A percentile compares a stretch with the other conserved stretches of the same genome.
These are phyloP conservation scores for Saccostrea echinata DNA, from an alignment of 1,140 invertebrate genomes.

Conservation along the genomic window DNA sequence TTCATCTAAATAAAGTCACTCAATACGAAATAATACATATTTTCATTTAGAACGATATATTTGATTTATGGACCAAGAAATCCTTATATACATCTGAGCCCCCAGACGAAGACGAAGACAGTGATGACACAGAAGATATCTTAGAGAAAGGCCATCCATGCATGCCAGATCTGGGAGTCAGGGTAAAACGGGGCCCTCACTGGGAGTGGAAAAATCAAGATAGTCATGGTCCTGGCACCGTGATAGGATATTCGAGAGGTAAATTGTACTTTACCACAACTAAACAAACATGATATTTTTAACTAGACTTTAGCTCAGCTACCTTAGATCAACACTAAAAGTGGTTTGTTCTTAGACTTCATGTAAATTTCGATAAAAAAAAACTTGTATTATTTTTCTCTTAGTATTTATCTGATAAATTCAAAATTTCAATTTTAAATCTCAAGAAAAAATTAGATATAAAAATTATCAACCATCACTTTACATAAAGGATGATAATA, in stretches of 20 bases:
- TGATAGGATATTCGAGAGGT: constrained; percentile 44
- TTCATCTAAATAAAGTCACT: too few species aligned
- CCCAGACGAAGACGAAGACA: neutral
- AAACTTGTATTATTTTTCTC: too few species aligned
- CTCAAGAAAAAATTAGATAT: too few species aligned
- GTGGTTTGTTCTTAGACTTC: too few species aligned
- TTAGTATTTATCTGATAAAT: too few species aligned
- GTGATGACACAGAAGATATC: neutral
- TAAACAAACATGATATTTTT: too few species aligned
- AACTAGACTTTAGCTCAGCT: too few species aligned
- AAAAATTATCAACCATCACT: too few species aligned
- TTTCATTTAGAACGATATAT: neutral
- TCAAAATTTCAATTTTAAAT: too few species aligned
- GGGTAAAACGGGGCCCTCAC: constrained; percentile 44
- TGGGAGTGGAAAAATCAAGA: constrained; percentile 58
- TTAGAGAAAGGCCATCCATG: neutral
- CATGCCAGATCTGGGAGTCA: neutral
- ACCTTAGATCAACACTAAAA: too few species aligned
- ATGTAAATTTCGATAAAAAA: too few species aligned
- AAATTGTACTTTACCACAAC: neutral
- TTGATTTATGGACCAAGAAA: neutral
- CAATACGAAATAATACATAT: neutral
- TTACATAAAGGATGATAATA: too few species aligned
- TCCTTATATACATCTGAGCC: neutral
- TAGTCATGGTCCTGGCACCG: constrained; percentile 47